Evolutionary conservation across 2,888 invertebrate genomes (phyloP), one percentile per base, ranked within the genome.

Genomic region (Pomacea canaliculata): DNA sequence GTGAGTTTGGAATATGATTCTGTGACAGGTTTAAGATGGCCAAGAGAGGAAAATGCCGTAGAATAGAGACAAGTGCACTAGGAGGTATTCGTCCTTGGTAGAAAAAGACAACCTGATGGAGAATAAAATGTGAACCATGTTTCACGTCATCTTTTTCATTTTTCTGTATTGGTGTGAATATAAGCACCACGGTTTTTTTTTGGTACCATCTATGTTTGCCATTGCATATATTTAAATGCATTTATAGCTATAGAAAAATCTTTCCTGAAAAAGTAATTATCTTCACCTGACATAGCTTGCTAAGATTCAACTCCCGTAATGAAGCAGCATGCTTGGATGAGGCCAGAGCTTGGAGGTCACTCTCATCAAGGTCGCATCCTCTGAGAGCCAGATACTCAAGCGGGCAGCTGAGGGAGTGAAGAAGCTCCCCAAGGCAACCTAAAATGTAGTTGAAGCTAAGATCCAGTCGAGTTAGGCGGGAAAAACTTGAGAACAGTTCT

Each of bases 351-450:
- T 78, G 74, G 60, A 87, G 79, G 75, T 87, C 87, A 12, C 70
- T 62, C 77, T 86, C 84, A 65, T 84, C 82, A 4, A 87, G 77
- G 77, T 87, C 87, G 84, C 87, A 86, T 19, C 86, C 85, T 16
- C 83, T 79, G 19, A 87, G 73, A 75, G 83, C 83, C 37, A 87
- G 82, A 71, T 79, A 87, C 27, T 86, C 83, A 48, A 87, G 76
- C 0, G 87, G 87, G 1, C 59, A 71, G 37, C 66, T 76, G 27
- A 87, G 73, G 37, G 83, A 78, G 18, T 84, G 83, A 10, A 87
- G 77, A 49, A 87, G 69, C 76, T 87, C 87, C 5, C 83, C 83
- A 10, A 87, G 80, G 69, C 87, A 87, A 7, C 87, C 87, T 0
- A 85, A 75, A 16, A 87, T 79, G 70, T 83, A 86, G 80, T 87